phyloP scores from a whole-genome alignment of 2,113 vertebrate genomes.

The Caracal caracal region DNA sequence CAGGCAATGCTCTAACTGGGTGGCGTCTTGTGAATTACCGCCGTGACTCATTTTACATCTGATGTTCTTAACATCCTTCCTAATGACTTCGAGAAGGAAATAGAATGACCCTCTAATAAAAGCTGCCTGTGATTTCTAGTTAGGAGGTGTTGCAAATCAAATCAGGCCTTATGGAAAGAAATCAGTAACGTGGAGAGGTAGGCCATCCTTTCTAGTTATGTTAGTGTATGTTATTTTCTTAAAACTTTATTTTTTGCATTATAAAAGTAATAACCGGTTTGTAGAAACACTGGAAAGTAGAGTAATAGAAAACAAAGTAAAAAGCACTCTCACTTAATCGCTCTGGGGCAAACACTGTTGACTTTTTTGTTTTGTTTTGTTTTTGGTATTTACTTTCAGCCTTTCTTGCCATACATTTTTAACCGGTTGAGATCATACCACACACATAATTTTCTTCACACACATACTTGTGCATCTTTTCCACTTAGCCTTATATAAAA shows the following conservation, averaged over 20 bases:
- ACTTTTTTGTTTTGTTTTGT: conserved; percentile 4
- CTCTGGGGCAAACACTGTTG: neutral
- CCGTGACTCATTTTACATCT: conserved; percentile 67
- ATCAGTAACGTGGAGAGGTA: neutral
- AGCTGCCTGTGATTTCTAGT: conserved; percentile 45
- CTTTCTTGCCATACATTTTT: conserved; percentile 57
- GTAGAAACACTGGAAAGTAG: conserved; percentile 11
- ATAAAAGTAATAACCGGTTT: conserved; percentile 39
- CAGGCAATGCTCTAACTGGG: conserved; percentile 11
- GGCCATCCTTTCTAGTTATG: neutral
- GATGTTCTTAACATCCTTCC: conserved; percentile 54
- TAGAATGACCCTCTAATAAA: conserved; percentile 43
- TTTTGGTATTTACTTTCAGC: conserved; percentile 55
- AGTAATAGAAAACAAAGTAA: neutral
- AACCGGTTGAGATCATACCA: conserved; percentile 59
- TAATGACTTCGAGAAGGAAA: conserved; percentile 66
- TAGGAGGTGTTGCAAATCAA: conserved; percentile 48
- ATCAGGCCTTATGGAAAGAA: neutral
- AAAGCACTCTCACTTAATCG: conserved; percentile 24
- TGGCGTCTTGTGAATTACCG: conserved; percentile 43
- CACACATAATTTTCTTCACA: conserved; percentile 22
- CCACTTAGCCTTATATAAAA: conserved; percentile 51
- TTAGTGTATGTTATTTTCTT: conserved; percentile 16
- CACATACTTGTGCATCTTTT: conserved; percentile 43
- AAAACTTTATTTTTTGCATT: conserved; percentile 48